These are phyloP conservation scores for Muscicapa striata DNA, from an alignment of 2,797 vertebrate genomes.

Conservation along the genomic window DNA sequence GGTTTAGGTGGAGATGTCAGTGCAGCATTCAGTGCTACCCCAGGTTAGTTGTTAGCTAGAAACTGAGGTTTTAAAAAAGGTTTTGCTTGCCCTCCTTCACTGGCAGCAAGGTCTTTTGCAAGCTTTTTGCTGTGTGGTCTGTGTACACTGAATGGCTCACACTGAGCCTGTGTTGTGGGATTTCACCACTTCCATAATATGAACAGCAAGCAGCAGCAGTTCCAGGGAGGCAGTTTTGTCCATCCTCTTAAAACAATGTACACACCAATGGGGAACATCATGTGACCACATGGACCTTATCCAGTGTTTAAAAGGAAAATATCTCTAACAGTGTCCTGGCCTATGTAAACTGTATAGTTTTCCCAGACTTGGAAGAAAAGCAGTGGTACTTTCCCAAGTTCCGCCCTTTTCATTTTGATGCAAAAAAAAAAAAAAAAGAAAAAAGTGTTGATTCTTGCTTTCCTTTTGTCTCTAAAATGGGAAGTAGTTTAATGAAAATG, in stretches of 20 bases:
- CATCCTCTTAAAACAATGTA: not conserved
- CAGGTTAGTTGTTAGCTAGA: not conserved
- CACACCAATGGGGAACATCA: not conserved
- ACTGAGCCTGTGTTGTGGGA: not conserved
- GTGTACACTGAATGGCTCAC: not conserved
- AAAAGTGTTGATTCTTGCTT: not conserved
- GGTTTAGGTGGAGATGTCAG: not conserved
- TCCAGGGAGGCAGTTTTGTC: not conserved
- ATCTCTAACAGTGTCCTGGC: conserved; percentile 1
- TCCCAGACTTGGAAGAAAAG: conserved; percentile 48
- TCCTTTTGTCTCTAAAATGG: not conserved
- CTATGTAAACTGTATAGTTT: conserved; percentile 40
- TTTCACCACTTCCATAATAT: not conserved
- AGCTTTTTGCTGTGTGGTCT: conserved; percentile 11
- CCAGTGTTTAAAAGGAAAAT: conserved; percentile 37
- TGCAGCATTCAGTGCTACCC: accelerated
- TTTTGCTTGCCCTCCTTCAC: not conserved
- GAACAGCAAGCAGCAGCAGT: not conserved
- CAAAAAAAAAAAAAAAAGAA: not conserved
- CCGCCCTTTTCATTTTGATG: not conserved
- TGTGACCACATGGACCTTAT: conserved; percentile 1
- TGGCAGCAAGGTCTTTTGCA: not conserved
- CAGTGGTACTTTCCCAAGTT: conserved; percentile 41
- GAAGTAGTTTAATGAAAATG: not conserved
- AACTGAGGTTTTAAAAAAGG: not conserved